Evolutionary conservation across 2,888 invertebrate genomes (phyloP).

Genomic region (Nemurella pictetii): DNA sequence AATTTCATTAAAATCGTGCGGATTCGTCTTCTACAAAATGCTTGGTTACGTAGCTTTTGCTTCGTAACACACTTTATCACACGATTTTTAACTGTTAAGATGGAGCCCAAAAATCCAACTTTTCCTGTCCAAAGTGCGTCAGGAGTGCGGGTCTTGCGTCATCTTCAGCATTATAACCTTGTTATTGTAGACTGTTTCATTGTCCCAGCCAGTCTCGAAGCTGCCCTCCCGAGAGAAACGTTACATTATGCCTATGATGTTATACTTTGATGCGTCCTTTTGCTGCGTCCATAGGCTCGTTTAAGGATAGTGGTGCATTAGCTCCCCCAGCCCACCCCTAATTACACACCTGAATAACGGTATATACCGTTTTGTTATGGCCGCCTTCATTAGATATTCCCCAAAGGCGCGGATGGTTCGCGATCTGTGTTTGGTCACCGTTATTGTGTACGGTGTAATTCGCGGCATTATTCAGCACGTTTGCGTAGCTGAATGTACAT

Average conservation of each 20-base stretch:
- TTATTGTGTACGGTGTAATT: constrained; percentile 5
- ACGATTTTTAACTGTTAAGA: no score
- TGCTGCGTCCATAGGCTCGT: background rate
- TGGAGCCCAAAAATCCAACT: no score
- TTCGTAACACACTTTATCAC: no score
- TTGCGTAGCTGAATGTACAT: background rate
- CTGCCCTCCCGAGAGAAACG: background rate
- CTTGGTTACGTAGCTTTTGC: no score
- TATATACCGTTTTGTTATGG: no score
- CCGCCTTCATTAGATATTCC: constrained; percentile 29
- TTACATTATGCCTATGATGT: background rate
- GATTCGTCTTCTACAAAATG: no score
- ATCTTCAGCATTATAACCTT: no score
- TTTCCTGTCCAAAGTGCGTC: no score
- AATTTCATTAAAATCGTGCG: no score
- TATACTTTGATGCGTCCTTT: background rate
- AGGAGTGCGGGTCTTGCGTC: no score
- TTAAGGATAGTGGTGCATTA: background rate
- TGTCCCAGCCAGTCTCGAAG: background rate
- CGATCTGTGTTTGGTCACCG: background rate
- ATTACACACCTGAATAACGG: constrained; percentile 26
- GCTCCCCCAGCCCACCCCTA: background rate
- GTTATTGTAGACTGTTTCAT: background rate
- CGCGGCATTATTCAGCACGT: background rate
- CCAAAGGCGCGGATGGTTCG: background rate